Conservation (phyloP, 64 coral and sea anemone genomes). For the Actinia tenebrosa region DNA sequence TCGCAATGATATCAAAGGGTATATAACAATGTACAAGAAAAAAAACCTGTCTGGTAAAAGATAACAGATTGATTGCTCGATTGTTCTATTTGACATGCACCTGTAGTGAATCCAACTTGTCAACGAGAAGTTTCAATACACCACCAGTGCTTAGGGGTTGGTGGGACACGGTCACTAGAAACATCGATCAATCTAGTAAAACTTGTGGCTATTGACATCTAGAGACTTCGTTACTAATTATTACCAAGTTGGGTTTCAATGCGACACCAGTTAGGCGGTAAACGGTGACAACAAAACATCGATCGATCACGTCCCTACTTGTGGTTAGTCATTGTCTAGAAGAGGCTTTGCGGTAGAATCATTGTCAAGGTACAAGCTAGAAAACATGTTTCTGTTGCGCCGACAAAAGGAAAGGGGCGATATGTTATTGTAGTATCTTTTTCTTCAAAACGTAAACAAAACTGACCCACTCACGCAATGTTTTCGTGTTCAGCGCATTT, state of each 20-base stretch:
- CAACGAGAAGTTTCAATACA: background rate
- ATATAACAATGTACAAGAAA: background rate
- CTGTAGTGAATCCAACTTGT: background rate
- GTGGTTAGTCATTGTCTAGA: background rate
- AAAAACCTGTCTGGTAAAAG: background rate
- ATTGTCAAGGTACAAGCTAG: background rate
- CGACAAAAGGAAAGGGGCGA: background rate
- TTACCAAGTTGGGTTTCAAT: background rate
- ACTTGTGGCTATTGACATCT: background rate
- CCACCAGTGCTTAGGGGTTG: background rate
- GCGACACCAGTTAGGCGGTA: background rate
- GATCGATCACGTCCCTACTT: background rate
- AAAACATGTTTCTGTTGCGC: background rate
- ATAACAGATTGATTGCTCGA: background rate
- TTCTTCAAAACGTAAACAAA: background rate
- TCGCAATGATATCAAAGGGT: background rate
- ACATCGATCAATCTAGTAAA: background rate
- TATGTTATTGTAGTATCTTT: background rate
- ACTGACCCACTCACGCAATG: background rate
- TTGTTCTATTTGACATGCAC: background rate
- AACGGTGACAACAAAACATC: background rate
- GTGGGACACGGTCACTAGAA: background rate
- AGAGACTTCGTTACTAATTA: background rate
- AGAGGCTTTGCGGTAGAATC: background rate
- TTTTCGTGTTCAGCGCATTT: background rate